A percentile compares a stretch with the other conserved stretches of the same genome.
These are phyloP conservation scores for Ephestia elutella DNA, from an alignment of 1,140 invertebrate genomes.

Conservation along the genomic window DNA sequence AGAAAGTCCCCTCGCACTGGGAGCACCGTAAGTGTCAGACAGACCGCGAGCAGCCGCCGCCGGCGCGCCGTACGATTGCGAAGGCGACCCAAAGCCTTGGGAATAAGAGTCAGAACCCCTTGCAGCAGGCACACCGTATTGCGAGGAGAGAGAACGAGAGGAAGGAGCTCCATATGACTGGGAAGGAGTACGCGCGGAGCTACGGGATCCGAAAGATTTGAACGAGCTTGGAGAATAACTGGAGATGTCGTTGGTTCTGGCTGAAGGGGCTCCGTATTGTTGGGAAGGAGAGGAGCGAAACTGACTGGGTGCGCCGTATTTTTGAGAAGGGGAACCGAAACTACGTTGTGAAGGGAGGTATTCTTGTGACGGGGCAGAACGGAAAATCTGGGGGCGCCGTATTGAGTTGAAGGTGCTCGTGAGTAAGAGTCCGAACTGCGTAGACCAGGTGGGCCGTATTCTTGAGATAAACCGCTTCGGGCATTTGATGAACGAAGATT, in stretches of 20 bases:
- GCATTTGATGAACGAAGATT: not conserved
- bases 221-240: constrained; percentile 6
- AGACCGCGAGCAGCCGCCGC: constrained; percentile 23
- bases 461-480: constrained; percentile 24
- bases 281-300: constrained; percentile 25
- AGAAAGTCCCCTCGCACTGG: constrained; percentile 27
- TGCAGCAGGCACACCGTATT: constrained; percentile 36
- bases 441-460: constrained; percentile 23
- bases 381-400: constrained; percentile 29
- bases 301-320: constrained; percentile 31
- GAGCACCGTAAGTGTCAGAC: constrained; percentile 43
- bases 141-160: constrained; percentile 28
- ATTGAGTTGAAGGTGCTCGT: constrained; percentile 24
- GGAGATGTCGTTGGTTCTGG: constrained; percentile 22
- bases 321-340: constrained; percentile 31
- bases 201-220: constrained; percentile 12
- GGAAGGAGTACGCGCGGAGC: constrained; percentile 13
- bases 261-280: constrained; percentile 29
- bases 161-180: constrained; percentile 23
- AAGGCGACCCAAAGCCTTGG: constrained; percentile 28
- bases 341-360: constrained; percentile 36
- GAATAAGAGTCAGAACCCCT: constrained; percentile 38
- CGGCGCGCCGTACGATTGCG: constrained; percentile 30
- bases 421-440: constrained; percentile 33
- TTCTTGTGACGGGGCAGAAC: constrained; percentile 34